phyloP scores from a whole-genome alignment of 2,797 vertebrate genomes.

The Agapornis canus region DNA sequence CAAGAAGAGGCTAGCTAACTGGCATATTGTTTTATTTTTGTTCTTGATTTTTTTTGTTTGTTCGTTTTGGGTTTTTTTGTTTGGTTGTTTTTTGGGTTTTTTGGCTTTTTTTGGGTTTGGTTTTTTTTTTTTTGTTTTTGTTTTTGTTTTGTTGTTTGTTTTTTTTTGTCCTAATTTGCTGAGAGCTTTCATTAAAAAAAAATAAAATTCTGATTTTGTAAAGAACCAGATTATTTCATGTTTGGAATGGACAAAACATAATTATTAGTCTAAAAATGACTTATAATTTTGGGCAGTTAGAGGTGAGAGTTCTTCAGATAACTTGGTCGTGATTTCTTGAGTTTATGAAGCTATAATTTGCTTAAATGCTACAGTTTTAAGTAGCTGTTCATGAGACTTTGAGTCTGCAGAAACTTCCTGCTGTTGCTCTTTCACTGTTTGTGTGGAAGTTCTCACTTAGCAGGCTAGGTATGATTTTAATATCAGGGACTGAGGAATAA shows the following conservation, averaged over 20 bases:
- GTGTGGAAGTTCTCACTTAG: not conserved
- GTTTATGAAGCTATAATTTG: not conserved
- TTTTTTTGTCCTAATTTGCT: not conserved
- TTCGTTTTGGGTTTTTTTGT: no score
- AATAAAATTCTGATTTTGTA: not conserved
- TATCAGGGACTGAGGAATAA: not conserved
- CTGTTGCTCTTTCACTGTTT: not conserved
- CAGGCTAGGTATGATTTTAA: not conserved
- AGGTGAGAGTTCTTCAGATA: not conserved
- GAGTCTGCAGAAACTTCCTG: not conserved
- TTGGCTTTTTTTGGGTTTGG: no score
- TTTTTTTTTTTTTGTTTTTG: not conserved
- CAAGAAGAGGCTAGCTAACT: not conserved
- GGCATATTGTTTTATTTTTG: not conserved
- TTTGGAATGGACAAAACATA: not conserved
- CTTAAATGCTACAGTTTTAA: not conserved
- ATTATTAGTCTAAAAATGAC: not conserved
- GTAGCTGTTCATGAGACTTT: not conserved
- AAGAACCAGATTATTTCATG: not conserved
- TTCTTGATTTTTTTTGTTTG: no score
- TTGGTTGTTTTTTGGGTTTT: no score
- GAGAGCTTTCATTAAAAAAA: not conserved
- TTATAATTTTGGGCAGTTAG: not conserved
- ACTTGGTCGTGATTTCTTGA: not conserved
- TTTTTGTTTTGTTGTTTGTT: rapidly evolving